phyloP scores from a whole-genome alignment of 1,140 invertebrate species.

The Drosophila ohnishii region DNA sequence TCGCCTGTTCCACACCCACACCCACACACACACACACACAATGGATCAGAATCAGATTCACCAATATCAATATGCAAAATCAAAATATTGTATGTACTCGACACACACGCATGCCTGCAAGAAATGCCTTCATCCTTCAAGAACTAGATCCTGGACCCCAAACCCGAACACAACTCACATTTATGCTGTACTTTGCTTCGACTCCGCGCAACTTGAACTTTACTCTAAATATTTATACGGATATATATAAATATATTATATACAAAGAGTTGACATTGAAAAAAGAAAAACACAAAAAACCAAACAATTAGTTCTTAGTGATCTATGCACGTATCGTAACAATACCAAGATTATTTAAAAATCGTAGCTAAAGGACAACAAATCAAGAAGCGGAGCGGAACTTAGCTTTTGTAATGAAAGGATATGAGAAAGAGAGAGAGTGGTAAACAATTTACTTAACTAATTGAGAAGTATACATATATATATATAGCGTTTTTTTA shows the following conservation, averaged over 20 bases:
- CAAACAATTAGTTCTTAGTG: conserved; percentile 47
- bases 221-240: conserved; percentile 26
- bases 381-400: conserved; percentile 25
- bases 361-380: conserved; percentile 44
- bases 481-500: conserved; percentile 37
- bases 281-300: background rate
- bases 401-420: conserved; percentile 47
- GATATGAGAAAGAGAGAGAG: conserved; percentile 1
- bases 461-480: conserved; percentile 15
- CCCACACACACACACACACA: background rate
- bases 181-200: conserved; percentile 46
- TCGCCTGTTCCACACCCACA: conserved; percentile 3
- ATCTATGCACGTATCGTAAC: conserved; percentile 49
- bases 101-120: conserved; percentile 20
- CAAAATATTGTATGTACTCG: conserved; percentile 33
- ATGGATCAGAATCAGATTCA: conserved; percentile 10
- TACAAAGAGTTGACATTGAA: conserved; percentile 35
- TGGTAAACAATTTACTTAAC: conserved; percentile 33
- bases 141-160: conserved; percentile 4
- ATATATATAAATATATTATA: conserved; percentile 30
- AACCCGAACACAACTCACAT: conserved; percentile 9
- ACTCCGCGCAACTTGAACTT: conserved; percentile 36
- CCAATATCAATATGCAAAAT: conserved; percentile 31
- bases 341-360: conserved; percentile 41
- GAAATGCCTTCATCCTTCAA: conserved; percentile 36